A percentile compares a stretch with the other conserved stretches of the same genome.
Conservation (phyloP, 2,113 vertebrate species). For the Melanostigma gelatinosum region DNA sequence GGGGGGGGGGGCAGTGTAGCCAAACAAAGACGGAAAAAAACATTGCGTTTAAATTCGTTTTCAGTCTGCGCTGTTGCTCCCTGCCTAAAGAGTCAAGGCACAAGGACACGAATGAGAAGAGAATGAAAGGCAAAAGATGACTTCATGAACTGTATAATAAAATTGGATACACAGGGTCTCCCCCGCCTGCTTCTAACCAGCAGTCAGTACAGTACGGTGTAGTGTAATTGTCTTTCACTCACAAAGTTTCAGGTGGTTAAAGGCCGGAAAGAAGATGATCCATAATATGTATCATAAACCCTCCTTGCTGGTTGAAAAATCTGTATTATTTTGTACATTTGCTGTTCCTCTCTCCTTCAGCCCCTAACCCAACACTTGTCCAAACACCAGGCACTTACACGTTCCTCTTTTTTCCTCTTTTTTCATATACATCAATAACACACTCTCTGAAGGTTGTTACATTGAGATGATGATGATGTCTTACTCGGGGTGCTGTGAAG, state of each 20-base stretch:
- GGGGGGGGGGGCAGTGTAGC: conserved; percentile 28
- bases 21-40: conserved; percentile 27
- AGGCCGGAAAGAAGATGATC: conserved; percentile 38
- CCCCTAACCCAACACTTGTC: conserved; percentile 66
- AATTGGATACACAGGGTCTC: conserved; percentile 37
- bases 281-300: conserved; percentile 64
- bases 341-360: conserved; percentile 67
- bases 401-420: conserved; percentile 61
- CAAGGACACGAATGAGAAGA: conserved; percentile 51
- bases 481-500: conserved; percentile 68
- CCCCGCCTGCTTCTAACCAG: conserved; percentile 69
- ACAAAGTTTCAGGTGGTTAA: conserved; percentile 54
- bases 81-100: conserved; percentile 54
- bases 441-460: conserved; percentile 39
- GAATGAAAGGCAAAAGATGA: conserved; percentile 55
- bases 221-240: conserved; percentile 55
- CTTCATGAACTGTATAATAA: conserved; percentile 57
- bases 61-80: conserved; percentile 34
- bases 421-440: conserved; percentile 54
- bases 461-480: conserved; percentile 60
- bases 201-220: conserved; percentile 49
- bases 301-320: conserved; percentile 72
- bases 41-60: conserved; percentile 52
- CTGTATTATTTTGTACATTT: conserved; percentile 81
- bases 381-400: conserved; percentile 74